Evolutionary conservation across 2,888 invertebrate species (phyloP), one percentile per base, ranked within the genome.

Genomic region (Hydrotaea cyrtoneurina): DNA sequence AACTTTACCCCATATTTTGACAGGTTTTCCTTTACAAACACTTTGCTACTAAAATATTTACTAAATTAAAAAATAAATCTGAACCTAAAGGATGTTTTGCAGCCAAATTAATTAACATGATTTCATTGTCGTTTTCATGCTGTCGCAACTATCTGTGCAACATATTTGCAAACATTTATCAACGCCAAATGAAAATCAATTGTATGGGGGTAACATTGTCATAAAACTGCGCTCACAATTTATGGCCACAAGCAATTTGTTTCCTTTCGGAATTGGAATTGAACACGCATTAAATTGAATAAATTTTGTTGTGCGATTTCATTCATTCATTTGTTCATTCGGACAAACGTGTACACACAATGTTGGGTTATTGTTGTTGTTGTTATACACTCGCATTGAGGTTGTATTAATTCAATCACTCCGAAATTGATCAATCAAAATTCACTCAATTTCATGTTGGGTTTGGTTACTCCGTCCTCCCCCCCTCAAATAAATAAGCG

Each of bases 341-440:
- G 15, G 26, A 72, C 55, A 46, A 36, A 43, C 62, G 31, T 7
- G 31, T 4, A 31, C 31, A 31, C 31, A 31, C 7, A 31, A 31
- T 31, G 31, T 7, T 31, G 31, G 31, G 3, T 2, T 7, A 7
- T 7, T 31, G 31, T 7, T 74, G 57, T 66, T 73, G 50, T 11
- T 26, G 62, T 13, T 10, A 10, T 13, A 39, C 39, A 39, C 39
- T 39, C 39, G 39, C 31, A 53, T 53, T 31, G 19, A 39, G 39
- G 50, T 57, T 62, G 43, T 77, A 66, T 55, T 43, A 77, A 77
- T 84, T 76, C 50, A 80, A 75, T 79, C 69, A 81, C 69, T 81
- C 62, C 78, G 64, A 69, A 23, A 75, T 74, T 77, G 76, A 74
- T 77, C 82, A 79, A 82, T 84, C 85, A 80, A 74, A 69, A 26